Percentiles rank a stretch among this genome's conserved stretches.
These are phyloP conservation scores for Caerostris extrusa DNA, from an alignment of 1,140 invertebrate genomes.

Conservation along the genomic window DNA sequence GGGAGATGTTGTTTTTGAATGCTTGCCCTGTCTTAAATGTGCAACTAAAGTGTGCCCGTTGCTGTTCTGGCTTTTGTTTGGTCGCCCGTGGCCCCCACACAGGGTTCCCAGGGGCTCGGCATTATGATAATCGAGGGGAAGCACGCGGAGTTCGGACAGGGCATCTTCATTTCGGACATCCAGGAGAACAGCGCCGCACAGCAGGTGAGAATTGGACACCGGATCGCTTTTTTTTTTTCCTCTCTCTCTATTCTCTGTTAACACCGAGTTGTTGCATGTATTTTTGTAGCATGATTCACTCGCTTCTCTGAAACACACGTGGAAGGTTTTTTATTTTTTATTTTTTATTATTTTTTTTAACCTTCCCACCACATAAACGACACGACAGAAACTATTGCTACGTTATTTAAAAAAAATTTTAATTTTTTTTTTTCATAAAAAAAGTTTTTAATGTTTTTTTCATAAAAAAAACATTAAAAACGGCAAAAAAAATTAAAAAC, in stretches of 20 bases:
- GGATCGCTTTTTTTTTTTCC: not conserved
- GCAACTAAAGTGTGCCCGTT: constrained; percentile 75
- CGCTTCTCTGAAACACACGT: not conserved
- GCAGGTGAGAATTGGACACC: constrained; percentile 68
- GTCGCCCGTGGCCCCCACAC: constrained; percentile 57
- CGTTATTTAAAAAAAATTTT: too few relatives aligned
- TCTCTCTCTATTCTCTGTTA: not conserved
- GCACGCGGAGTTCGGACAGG: constrained; percentile 94
- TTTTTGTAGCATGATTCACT: not conserved
- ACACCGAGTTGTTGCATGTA: not conserved
- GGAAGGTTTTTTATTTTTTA: too few relatives aligned
- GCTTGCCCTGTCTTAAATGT: constrained; percentile 45
- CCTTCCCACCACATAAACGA: too few relatives aligned
- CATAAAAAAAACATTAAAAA: too few relatives aligned
- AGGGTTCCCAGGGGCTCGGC: constrained; percentile 93
- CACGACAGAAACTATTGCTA: too few relatives aligned
- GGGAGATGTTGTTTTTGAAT: not conserved
- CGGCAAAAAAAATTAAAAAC: too few relatives aligned
- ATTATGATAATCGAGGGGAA: constrained; percentile 98
- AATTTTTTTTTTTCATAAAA: too few relatives aligned
- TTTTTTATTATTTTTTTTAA: too few relatives aligned
- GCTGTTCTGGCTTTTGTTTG: constrained; percentile 72
- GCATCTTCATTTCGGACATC: constrained; percentile 96
- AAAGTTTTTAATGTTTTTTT: too few relatives aligned
- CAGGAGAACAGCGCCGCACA: constrained; percentile 93